Conservation (phyloP, 2,888 invertebrate species). For the Apodemia zela region DNA sequence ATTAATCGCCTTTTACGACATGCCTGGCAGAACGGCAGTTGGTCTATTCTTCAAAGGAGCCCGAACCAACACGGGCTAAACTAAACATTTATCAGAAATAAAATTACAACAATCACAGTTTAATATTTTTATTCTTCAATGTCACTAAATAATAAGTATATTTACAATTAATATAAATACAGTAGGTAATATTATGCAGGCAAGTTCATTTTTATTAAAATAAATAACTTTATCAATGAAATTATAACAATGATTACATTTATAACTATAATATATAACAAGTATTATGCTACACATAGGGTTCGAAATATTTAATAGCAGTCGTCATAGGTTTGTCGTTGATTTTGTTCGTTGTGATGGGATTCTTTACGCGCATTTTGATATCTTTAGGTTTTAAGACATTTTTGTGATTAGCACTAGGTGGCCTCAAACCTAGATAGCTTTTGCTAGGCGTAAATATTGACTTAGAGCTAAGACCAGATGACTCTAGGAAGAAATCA, state of each 20-base stretch:
- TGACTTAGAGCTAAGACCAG: constrained; percentile 89
- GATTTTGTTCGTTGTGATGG: constrained; percentile 80
- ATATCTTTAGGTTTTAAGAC: constrained; percentile 89
- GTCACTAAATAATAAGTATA: constrained; percentile 40
- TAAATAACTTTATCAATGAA: constrained; percentile 51
- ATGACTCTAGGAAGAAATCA: constrained; percentile 88
- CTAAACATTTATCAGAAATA: too few species aligned
- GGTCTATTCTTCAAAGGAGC: too few species aligned
- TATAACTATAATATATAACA: constrained; percentile 26
- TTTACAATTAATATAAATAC: constrained; percentile 68
- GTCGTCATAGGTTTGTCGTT: constrained; percentile 79
- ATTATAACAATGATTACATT: constrained; percentile 26
- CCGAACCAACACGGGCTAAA: too few species aligned
- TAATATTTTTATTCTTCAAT: constrained; percentile 25
- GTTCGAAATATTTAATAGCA: constrained; percentile 79
- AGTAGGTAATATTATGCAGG: constrained; percentile 68
- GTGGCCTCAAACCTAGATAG: constrained; percentile 72
- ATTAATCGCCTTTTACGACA: too few species aligned
- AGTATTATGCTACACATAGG: constrained; percentile 60
- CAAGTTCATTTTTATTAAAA: constrained; percentile 71
- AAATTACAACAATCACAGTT: background rate
- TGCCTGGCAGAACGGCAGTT: too few species aligned
- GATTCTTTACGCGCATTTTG: constrained; percentile 85
- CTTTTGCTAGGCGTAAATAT: constrained; percentile 80
- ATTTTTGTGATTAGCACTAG: constrained; percentile 86